phyloP scores from a whole-genome alignment of 2,888 invertebrate species.

The Rosalia funebris region DNA sequence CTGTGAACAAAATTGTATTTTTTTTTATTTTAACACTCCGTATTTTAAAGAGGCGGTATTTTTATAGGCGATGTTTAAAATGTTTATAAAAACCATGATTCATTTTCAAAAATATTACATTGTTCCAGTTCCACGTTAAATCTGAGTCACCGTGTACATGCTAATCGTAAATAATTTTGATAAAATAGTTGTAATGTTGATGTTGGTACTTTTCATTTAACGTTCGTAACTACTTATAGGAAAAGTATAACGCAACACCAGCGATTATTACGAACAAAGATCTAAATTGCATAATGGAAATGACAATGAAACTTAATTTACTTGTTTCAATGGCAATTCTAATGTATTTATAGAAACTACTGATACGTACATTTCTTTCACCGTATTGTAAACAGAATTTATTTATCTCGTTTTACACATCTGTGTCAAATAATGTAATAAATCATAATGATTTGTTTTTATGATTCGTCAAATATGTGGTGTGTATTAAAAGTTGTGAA shows the following conservation, averaged over 20 bases:
- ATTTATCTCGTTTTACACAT: conserved; percentile 8
- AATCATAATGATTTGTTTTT: conserved; percentile 10
- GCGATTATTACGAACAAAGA: conserved; percentile 16
- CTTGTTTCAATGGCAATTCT: conserved; percentile 19
- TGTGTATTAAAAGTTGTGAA: not conserved
- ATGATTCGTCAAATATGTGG: conserved; percentile 1
- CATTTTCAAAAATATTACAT: too few relatives aligned
- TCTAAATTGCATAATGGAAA: conserved; percentile 31
- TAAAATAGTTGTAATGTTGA: too few relatives aligned
- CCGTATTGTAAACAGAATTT: conserved; percentile 5
- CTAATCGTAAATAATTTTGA: too few relatives aligned
- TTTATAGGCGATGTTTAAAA: too few relatives aligned
- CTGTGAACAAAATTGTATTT: too few relatives aligned
- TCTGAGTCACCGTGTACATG: too few relatives aligned
- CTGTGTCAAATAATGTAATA: conserved; percentile 13
- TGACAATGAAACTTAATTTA: conserved; percentile 31
- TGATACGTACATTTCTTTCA: conserved; percentile 8
- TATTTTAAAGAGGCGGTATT: too few relatives aligned
- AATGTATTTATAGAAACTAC: conserved; percentile 20
- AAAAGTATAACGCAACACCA: conserved; percentile 6
- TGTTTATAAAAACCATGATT: too few relatives aligned
- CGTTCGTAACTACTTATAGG: not conserved
- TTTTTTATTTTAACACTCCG: too few relatives aligned
- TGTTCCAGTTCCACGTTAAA: too few relatives aligned
- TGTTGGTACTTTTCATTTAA: too few relatives aligned